phyloP scores from a whole-genome alignment of 2,113 vertebrate genomes.

The western clawed frog (Xenopus tropicalis) region DNA sequence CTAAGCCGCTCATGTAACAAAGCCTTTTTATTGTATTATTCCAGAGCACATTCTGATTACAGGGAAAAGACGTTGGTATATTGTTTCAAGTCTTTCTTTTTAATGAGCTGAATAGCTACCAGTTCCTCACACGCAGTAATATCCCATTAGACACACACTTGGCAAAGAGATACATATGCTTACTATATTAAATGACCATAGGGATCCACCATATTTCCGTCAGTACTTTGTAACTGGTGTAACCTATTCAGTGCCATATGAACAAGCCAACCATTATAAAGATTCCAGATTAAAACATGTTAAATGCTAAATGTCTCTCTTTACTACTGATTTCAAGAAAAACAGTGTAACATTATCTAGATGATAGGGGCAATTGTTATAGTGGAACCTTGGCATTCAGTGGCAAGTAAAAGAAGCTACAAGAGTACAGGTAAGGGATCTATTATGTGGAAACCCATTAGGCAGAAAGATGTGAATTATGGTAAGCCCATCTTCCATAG shows the following conservation, averaged over 20 bases:
- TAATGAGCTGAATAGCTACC: conserved; percentile 37
- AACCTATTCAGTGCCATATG: conserved; percentile 14
- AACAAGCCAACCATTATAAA: neutral
- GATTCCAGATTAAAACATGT: neutral
- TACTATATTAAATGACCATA: conserved; percentile 24
- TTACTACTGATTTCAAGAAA: too few species aligned
- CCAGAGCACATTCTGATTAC: conserved; percentile 33
- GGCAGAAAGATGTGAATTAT: too few species aligned
- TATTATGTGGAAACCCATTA: too few species aligned
- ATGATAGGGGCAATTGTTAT: too few species aligned
- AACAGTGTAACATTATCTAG: too few species aligned
- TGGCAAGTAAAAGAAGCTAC: too few species aligned
- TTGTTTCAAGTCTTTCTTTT: conserved; percentile 39
- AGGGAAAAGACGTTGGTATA: conserved; percentile 33
- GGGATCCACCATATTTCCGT: conserved; percentile 20
- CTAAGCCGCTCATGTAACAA: conserved; percentile 13
- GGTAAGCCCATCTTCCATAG: too few species aligned
- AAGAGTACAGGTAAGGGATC: too few species aligned
- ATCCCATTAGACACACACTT: conserved; percentile 32
- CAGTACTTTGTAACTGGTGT: conserved; percentile 11
- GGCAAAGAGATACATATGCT: conserved; percentile 29
- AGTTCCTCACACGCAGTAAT: conserved; percentile 40
- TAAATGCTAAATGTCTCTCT: neutral
- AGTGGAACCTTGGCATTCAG: too few species aligned
- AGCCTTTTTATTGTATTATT: conserved; percentile 35